Conservation (phyloP, 2,797 vertebrate genomes). For the Channa striata region DNA sequence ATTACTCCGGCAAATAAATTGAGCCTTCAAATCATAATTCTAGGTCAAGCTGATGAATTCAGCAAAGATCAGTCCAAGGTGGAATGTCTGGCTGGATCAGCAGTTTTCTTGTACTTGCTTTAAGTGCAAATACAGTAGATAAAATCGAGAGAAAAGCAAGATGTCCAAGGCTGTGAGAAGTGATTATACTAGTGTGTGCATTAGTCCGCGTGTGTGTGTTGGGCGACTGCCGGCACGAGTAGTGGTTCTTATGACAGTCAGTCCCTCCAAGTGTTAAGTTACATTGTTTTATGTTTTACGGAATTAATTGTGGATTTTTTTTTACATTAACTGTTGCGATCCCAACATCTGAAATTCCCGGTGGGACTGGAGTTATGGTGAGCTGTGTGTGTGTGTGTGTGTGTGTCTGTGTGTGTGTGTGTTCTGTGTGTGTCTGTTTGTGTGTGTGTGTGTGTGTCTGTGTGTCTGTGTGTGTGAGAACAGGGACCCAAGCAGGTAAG, state of each 20-base stretch:
- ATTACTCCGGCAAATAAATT: slow-evolving; percentile 38
- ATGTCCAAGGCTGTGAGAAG: slow-evolving; percentile 42
- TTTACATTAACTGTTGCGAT: too few relatives aligned
- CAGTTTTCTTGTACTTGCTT: slow-evolving; percentile 66
- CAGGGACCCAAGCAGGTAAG: neutral
- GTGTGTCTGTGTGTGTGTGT: too few relatives aligned
- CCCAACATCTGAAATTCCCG: too few relatives aligned
- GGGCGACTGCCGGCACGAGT: neutral
- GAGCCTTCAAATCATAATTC: slow-evolving; percentile 42
- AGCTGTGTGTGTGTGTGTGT: too few relatives aligned
- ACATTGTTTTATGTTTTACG: too few relatives aligned
- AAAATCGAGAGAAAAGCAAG: slow-evolving; percentile 55
- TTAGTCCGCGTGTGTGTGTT: slow-evolving; percentile 1
- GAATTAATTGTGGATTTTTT: too few relatives aligned
- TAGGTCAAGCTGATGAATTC: slow-evolving; percentile 42
- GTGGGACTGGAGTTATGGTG: too few relatives aligned
- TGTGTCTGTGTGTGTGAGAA: too few relatives aligned
- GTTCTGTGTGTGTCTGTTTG: too few relatives aligned
- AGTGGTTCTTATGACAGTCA: neutral
- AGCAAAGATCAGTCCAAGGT: slow-evolving; percentile 73
- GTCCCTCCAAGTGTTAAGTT: too few relatives aligned
- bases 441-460: too few relatives aligned
- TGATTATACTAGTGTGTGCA: slow-evolving; percentile 23
- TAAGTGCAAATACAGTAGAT: slow-evolving; percentile 66
- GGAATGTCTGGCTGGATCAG: slow-evolving; percentile 65